These are phyloP conservation scores for Scatophagus argus DNA, from an alignment of 2,113 vertebrate species.

Conservation along the genomic window DNA sequence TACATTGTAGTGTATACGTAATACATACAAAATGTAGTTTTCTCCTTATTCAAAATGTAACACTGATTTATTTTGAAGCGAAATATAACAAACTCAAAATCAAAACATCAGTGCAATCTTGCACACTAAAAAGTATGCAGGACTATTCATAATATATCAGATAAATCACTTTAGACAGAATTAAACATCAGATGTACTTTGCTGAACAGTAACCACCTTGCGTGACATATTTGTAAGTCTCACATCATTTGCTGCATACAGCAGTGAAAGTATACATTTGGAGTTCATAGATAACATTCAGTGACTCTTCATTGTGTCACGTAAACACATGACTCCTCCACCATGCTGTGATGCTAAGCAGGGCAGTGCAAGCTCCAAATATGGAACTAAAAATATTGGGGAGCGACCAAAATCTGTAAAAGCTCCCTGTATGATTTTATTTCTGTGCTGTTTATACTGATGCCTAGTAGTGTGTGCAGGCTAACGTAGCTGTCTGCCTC, in stretches of 20 bases:
- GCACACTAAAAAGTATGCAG: not conserved
- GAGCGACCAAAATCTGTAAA: conserved; percentile 54
- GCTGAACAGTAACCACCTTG: not conserved
- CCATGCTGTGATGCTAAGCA: conserved; percentile 32
- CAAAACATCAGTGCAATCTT: not conserved
- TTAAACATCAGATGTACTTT: not conserved
- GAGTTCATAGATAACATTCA: conserved; percentile 26
- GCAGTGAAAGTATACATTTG: conserved; percentile 37
- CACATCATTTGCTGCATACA: conserved; percentile 19
- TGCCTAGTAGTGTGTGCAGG: not conserved
- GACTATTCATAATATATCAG: not conserved
- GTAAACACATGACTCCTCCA: conserved; percentile 68
- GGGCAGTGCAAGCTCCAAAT: conserved; percentile 59
- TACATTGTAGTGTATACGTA: no score
- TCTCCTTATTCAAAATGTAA: conserved; percentile 10
- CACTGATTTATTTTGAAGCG: not conserved
- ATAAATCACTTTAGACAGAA: not conserved
- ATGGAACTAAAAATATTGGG: conserved; percentile 63
- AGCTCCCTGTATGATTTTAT: conserved; percentile 31
- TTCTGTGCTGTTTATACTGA: conserved; percentile 55
- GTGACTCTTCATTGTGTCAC: conserved; percentile 61
- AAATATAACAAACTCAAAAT: not conserved
- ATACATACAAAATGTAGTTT: no score
- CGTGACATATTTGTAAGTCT: conserved; percentile 8
- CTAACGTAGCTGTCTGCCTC: not conserved